Conservation (phyloP, 2,888 invertebrate genomes). For the Priapulus caudatus region DNA sequence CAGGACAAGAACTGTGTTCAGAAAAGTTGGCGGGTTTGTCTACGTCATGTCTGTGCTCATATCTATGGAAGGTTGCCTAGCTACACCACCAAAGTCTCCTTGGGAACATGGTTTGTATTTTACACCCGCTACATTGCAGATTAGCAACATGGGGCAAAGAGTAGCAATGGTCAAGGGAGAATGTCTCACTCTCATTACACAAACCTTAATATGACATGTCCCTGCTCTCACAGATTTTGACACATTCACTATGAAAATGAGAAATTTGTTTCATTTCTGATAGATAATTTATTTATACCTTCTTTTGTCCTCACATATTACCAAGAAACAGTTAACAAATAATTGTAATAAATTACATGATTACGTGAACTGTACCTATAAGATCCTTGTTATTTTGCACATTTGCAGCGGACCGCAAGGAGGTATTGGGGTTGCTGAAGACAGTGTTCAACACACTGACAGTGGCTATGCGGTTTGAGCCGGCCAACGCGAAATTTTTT, state of each 20-base stretch:
- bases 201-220: slow-evolving; percentile 24
- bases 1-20: slow-evolving; percentile 85
- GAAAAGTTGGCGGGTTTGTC: slow-evolving; percentile 95
- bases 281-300: too few species aligned
- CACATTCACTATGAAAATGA: too few species aligned
- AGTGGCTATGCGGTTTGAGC: slow-evolving; percentile 97
- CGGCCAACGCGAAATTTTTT: slow-evolving; percentile 96
- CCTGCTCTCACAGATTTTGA: background rate
- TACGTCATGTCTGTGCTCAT: slow-evolving; percentile 91
- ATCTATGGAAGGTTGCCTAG: slow-evolving; percentile 61
- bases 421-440: slow-evolving; percentile 63
- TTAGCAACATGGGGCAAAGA: too few species aligned
- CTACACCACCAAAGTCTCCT: slow-evolving; percentile 36
- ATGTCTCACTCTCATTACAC: too few species aligned
- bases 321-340: too few species aligned
- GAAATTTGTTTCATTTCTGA: too few species aligned
- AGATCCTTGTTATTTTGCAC: too few species aligned
- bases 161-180: too few species aligned
- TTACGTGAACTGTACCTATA: too few species aligned
- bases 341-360: too few species aligned
- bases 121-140: too few species aligned
- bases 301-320: too few species aligned
- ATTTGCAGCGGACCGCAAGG: slow-evolving; percentile 40
- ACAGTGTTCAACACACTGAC: slow-evolving; percentile 87
- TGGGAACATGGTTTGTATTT: slow-evolving; percentile 10